A percentile compares a stretch with the other conserved stretches of the same genome.
These are phyloP conservation scores for Drosophila orena DNA, from an alignment of 1,140 invertebrate species.

Conservation along the genomic window DNA sequence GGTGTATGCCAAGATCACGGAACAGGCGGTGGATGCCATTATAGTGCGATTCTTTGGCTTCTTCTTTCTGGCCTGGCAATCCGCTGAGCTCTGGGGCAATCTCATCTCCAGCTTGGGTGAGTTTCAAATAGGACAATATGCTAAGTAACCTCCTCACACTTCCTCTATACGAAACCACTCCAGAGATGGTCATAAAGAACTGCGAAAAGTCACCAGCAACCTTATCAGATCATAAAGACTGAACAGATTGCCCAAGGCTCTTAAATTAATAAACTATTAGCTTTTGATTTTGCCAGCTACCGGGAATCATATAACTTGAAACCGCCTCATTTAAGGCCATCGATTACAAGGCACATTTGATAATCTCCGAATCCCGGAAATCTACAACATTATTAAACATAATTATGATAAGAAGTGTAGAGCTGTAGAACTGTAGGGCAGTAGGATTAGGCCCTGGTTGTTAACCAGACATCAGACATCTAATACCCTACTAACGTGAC, in stretches of 20 bases:
- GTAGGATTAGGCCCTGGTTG: background rate
- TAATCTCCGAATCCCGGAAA: slow-evolving; percentile 1
- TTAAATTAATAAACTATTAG: slow-evolving; percentile 32
- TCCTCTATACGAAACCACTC: background rate
- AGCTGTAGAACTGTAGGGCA: too few relatives aligned
- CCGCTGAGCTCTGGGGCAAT: slow-evolving; percentile 97
- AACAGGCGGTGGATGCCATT: slow-evolving; percentile 94
- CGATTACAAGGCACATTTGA: background rate
- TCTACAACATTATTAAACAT: background rate
- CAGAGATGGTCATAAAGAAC: background rate
- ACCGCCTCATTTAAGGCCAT: background rate
- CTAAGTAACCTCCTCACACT: too few relatives aligned
- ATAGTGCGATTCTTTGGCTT: slow-evolving; percentile 98
- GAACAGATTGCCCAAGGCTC: slow-evolving; percentile 6
- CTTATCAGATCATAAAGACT: slow-evolving; percentile 8
- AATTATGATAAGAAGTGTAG: too few relatives aligned
- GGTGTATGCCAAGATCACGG: slow-evolving; percentile 94
- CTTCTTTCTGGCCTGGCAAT: slow-evolving; percentile 99
- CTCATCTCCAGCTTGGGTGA: slow-evolving; percentile 94
- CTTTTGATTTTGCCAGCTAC: slow-evolving; percentile 28
- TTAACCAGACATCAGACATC: too few relatives aligned
- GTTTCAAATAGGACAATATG: slow-evolving; percentile 5
- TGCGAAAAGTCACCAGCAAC: background rate
- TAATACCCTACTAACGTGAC: background rate
- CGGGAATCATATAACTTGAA: slow-evolving; percentile 6